Percentiles rank a stretch among this genome's conserved stretches.
Conservation (phyloP, 2,113 vertebrate genomes). For the Sceloporus tristichus region DNA sequence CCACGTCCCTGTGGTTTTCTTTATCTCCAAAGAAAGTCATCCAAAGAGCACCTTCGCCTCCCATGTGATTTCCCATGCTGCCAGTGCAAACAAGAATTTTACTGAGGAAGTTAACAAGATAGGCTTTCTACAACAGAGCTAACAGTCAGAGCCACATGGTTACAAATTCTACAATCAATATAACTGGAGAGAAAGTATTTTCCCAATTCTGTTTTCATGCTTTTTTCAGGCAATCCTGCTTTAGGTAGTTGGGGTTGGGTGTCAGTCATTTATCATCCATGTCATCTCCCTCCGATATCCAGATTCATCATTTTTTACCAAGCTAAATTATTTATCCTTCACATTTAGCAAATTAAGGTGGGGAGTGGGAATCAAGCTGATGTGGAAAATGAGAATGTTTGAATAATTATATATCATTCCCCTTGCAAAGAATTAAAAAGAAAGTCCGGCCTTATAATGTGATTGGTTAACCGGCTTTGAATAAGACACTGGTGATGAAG, state of each 20-base stretch:
- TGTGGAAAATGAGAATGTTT: neutral
- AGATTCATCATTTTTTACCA: constrained; percentile 14
- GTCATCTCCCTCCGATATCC: neutral
- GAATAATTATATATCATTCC: neutral
- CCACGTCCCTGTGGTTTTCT: constrained; percentile 10
- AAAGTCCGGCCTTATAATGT: no score
- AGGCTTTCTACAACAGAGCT: neutral
- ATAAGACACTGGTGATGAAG: neutral
- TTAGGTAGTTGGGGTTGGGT: neutral
- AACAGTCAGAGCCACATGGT: neutral
- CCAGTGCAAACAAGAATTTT: constrained; percentile 46
- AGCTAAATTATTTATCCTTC: constrained; percentile 37
- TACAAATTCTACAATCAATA: constrained; percentile 24
- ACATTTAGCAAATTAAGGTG: accelerated
- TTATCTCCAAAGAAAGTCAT: constrained; percentile 11
- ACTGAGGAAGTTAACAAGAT: constrained; percentile 40
- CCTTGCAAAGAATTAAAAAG: constrained; percentile 5
- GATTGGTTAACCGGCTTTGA: neutral
- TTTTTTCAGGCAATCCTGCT: accelerated
- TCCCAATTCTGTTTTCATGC: constrained; percentile 11
- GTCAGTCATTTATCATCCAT: constrained; percentile 1
- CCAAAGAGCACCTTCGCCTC: constrained; percentile 25
- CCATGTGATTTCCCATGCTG: neutral
- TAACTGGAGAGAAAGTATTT: constrained; percentile 6
- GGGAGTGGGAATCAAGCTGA: constrained; percentile 32